Base-by-base conservation (phyloP, 2,797 vertebrate species). In the Acipenser ruthenus region DNA sequence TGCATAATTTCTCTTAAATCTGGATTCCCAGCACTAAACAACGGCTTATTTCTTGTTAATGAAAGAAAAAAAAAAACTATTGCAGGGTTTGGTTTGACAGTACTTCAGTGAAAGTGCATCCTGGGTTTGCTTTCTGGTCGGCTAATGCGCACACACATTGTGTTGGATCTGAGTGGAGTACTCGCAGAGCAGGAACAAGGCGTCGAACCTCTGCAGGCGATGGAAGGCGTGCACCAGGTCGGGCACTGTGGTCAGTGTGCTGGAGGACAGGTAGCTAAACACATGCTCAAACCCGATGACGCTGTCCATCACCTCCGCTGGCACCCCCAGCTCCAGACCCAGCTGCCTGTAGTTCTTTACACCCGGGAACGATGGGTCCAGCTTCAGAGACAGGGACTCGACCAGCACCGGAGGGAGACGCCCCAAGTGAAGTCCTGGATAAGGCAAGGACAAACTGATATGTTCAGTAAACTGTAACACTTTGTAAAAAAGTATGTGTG, bases 291-390 rank as follows among this genome's bases (percentile, higher is more conserved):
- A 81, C 0, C 82, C 80, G 0, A 68, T 69, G 0, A 80, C 68
- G 49, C 10, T 72, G 1, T 72, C 69, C 68, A 79, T 65, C 65
- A 77, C 0, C 56, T 72, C 73, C 0, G 73, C 53, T 0, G 55
- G 0, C 0, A 81, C 62, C 1, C 77, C 82, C 71, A 83, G 74
- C 67, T 80, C 77, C 73, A 77, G 66, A 0, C 70, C 77, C 72
- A 83, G 69, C 0, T 80, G 79, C 71, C 76, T 73, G 71, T 76
- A 78, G 74, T 78, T 79, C 74, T 78, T 80, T 55, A 70, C 68
- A 0, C 80, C 70, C 0, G 75, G 78, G 67, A 73, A 59, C 15
- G 74, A 69, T 47, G 78, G 74, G 68, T 84, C 78, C 75, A 83
- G 8, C 66, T 77, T 50, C 70, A 69, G 72, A 61, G 73, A 72